Conservation (phyloP, 2,113 vertebrate species). For the Callaeas wilsoni region DNA sequence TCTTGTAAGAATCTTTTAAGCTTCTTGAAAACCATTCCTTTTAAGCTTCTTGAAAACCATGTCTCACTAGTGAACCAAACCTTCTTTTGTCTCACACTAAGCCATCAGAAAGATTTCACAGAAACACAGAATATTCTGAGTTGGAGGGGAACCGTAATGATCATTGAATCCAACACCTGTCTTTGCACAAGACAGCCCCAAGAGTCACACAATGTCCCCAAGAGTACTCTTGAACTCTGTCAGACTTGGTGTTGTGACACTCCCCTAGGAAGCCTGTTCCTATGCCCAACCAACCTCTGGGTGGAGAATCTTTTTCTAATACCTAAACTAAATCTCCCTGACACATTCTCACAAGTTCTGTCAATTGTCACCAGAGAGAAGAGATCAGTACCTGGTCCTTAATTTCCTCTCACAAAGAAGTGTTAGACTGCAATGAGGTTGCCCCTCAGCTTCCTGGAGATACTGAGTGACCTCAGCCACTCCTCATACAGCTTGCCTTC, state of each 20-base stretch:
- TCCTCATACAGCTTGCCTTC: accelerated
- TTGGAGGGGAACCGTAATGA: background rate
- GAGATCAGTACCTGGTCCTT: background rate
- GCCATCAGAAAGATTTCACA: background rate
- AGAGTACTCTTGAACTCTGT: background rate
- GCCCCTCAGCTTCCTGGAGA: background rate
- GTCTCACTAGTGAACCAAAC: background rate
- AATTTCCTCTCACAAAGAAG: background rate
- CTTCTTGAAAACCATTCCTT: background rate
- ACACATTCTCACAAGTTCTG: background rate
- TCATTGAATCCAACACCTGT: background rate
- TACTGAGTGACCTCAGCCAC: background rate
- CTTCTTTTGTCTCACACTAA: background rate
- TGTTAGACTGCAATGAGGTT: no score
- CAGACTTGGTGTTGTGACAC: background rate
- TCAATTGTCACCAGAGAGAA: background rate
- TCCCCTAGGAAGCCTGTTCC: background rate
- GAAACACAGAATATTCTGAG: background rate
- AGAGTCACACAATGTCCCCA: background rate
- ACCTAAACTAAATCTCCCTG: background rate
- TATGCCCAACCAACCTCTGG: background rate
- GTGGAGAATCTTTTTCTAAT: background rate
- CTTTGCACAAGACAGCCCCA: background rate
- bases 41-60: background rate
- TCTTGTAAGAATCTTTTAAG: background rate